Base-by-base conservation (phyloP, 2,113 vertebrate species). In the Tragelaphus buxtoni region DNA sequence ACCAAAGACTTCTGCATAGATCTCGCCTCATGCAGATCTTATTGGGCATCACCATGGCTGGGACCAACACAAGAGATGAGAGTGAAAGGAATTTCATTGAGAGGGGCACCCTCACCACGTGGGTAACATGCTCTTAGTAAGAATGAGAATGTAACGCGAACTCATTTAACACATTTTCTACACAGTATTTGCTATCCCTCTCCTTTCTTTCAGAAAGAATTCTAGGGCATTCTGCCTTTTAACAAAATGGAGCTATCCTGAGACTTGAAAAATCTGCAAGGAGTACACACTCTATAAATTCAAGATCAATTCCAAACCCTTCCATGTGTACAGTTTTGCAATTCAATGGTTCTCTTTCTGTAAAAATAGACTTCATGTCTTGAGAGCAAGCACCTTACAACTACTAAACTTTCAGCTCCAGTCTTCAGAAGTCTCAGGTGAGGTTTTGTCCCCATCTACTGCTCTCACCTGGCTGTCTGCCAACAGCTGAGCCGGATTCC, bases 311-410 rank as follows among this genome's bases (percentile, higher is more conserved):
- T 91, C 35, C 22, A 61, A 28, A 96, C 49, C 79, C 16, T 13
- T 72, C 16, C 3, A 3, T 49, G 28, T 81, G n/a, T 10, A 51
- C 6, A 74, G 56, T 83, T 97, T 91, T 83, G 74, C 42, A 72
- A 39, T 49, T 60, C 77, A 85, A 2, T 47, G 4, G 7, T 55
- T 92, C 81, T 53, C 1, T 5, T 87, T 72, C 39, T 28, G 7
- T 86, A 85, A 88, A 95, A 86, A 61, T 79, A 88, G 90, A 85
- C 84, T 84, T 72, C 30, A 17, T n/a, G 63, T 53, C 22, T 24
- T 74, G 77, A 65, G 56, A 92, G 35, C 53, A 14, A 85, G 56
- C 56, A 92, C 35, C 35, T 16, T 9, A 35, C 28, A 28, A 39
- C 30, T 51, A 30, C 76, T 55, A 82, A 77, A 88, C 93, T 24